Percentiles rank a stretch among this genome's conserved stretches.
Evolutionary conservation across 1,140 invertebrate species (phyloP).

Genomic region (Ceratitis capitata): DNA sequence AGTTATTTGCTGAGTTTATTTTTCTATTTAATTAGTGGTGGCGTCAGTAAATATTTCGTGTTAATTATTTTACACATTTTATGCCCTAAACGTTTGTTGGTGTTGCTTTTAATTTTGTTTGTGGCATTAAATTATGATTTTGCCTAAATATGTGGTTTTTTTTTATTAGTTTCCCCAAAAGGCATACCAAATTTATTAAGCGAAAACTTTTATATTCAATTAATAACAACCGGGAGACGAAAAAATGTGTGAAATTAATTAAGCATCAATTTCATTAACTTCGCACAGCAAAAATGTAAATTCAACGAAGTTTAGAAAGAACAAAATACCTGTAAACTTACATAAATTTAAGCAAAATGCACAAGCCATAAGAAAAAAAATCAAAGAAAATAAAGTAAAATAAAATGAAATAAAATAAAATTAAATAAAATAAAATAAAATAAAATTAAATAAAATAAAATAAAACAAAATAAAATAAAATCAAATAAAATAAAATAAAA

Average conservation of each 20-base stretch:
- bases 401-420: no score
- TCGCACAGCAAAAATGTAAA: no score
- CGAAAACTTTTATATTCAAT: neutral
- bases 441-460: no score
- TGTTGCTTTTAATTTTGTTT: neutral
- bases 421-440: no score
- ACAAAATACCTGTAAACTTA: no score
- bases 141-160: neutral
- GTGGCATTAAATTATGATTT: neutral
- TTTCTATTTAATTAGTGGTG: neutral
- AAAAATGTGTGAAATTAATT: neutral
- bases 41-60: neutral
- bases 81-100: neutral
- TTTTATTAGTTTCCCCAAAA: neutral
- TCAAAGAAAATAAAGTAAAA: no score
- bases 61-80: conserved; percentile 7
- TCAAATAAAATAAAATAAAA: no score
- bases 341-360: no score
- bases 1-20: neutral
- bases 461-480: no score
- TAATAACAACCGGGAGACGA: neutral
- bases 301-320: no score
- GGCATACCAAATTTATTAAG: neutral
- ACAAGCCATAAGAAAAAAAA: no score
- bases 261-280: neutral